phyloP scores from a whole-genome alignment of 1,140 invertebrate species.

The Phthorimaea operculella region DNA sequence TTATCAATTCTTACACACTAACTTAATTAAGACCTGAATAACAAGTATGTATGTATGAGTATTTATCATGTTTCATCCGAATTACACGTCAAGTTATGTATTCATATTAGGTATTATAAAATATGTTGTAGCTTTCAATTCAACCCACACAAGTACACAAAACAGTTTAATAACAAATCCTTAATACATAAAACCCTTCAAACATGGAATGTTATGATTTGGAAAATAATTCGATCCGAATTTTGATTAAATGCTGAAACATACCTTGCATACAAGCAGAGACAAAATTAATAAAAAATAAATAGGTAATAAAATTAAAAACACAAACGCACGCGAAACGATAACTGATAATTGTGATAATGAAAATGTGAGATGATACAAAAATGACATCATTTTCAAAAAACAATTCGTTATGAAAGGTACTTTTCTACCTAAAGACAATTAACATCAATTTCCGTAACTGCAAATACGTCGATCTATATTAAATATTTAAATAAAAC shows the following conservation, averaged over 20 bases:
- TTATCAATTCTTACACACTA: slow-evolving; percentile 63
- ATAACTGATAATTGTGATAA: neutral
- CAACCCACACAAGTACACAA: slow-evolving; percentile 27
- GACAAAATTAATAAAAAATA: slow-evolving; percentile 2
- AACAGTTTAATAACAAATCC: slow-evolving; percentile 1
- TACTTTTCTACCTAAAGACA: slow-evolving; percentile 24
- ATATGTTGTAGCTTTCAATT: slow-evolving; percentile 9
- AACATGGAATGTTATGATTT: neutral
- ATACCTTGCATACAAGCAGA: neutral
- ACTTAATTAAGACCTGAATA: slow-evolving; percentile 62
- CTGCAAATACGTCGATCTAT: slow-evolving; percentile 19
- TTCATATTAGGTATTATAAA: neutral
- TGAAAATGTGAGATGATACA: neutral
- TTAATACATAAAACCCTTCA: slow-evolving; percentile 1
- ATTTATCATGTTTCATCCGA: slow-evolving; percentile 8
- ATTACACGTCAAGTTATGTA: slow-evolving; percentile 1
- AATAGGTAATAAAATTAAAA: slow-evolving; percentile 5
- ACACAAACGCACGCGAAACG: slow-evolving; percentile 7
- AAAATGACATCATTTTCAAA: neutral
- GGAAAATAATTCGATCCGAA: slow-evolving; percentile 1
- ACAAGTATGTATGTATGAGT: slow-evolving; percentile 41
- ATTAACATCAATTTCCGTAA: slow-evolving; percentile 26
- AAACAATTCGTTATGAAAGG: neutral
- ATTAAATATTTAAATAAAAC: slow-evolving; percentile 31
- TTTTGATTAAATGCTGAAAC: neutral